Conservation (phyloP, 2,113 vertebrate genomes). For the Ancistrus triradiatus region DNA sequence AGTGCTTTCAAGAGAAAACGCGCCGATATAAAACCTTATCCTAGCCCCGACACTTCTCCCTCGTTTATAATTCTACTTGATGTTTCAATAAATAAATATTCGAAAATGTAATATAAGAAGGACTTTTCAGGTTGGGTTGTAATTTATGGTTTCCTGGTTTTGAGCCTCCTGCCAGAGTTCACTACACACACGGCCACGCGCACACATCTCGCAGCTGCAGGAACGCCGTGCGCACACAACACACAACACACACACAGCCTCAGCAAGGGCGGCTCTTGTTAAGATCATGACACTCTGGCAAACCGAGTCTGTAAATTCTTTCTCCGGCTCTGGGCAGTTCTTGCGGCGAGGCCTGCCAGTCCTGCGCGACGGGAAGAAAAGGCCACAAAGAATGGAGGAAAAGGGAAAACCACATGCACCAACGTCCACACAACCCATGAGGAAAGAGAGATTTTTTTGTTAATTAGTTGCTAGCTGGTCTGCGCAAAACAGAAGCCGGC, state of each 20-base stretch:
- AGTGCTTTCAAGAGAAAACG: conserved; percentile 16
- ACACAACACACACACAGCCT: conserved; percentile 31
- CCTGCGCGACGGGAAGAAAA: conserved; percentile 23
- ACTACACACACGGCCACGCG: conserved; percentile 13
- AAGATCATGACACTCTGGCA: conserved; percentile 40
- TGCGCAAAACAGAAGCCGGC: conserved; percentile 7
- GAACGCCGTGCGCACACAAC: conserved; percentile 28
- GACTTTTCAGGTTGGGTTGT: conserved; percentile 40
- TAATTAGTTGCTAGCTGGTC: conserved; percentile 15
- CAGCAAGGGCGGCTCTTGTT: conserved; percentile 31
- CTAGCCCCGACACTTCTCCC: conserved; percentile 16
- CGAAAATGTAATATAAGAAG: conserved; percentile 40
- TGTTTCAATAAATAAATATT: conserved; percentile 44
- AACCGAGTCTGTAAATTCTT: conserved; percentile 42
- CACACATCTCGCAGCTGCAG: conserved; percentile 15
- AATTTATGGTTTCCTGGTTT: conserved; percentile 50
- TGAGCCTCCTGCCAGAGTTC: conserved; percentile 30
- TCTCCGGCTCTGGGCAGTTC: conserved; percentile 10
- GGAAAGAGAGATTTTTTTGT: conserved; percentile 18
- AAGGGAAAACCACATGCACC: conserved; percentile 31
- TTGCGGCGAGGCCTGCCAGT: conserved; percentile 19
- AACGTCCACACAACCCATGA: background rate
- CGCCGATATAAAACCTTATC: conserved; percentile 22
- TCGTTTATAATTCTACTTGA: conserved; percentile 42
- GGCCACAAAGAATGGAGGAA: conserved; percentile 8